phyloP scores from a whole-genome alignment of 2,888 invertebrate genomes.

The Pachymerium ferrugineum region DNA sequence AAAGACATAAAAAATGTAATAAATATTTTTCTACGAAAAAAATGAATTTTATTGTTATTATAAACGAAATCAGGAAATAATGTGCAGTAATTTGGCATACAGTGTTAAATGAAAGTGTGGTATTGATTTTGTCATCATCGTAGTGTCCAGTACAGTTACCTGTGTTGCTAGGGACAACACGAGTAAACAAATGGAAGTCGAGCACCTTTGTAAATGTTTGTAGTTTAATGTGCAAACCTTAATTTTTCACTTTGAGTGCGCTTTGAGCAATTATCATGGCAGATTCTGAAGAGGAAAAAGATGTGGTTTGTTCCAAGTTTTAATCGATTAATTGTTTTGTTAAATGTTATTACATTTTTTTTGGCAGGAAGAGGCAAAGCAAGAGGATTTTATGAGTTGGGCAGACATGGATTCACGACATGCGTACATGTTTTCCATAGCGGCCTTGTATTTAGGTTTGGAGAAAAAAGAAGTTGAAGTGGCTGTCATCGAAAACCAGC shows the following conservation, averaged over 20 bases:
- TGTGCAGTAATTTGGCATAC: no score
- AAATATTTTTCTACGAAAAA: no score
- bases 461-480: conserved; percentile 35
- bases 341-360: no score
- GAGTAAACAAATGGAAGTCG: not conserved
- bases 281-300: not conserved
- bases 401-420: conserved; percentile 34
- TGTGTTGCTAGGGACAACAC: not conserved
- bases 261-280: conserved; percentile 4
- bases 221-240: conserved; percentile 1
- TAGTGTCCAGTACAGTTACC: not conserved
- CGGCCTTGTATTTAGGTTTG: conserved; percentile 32
- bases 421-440: conserved; percentile 34
- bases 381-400: conserved; percentile 9
- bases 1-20: no score
- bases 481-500: conserved; percentile 27
- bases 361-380: not conserved
- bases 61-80: no score
- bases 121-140: not conserved
- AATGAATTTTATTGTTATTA: no score
- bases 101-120: no score
- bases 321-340: not conserved
- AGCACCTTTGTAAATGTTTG: not conserved
- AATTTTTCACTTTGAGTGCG: not conserved
- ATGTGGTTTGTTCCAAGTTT: not conserved